Base-by-base conservation (phyloP, 2,888 invertebrate species). In the Ectobius pallidus region DNA sequence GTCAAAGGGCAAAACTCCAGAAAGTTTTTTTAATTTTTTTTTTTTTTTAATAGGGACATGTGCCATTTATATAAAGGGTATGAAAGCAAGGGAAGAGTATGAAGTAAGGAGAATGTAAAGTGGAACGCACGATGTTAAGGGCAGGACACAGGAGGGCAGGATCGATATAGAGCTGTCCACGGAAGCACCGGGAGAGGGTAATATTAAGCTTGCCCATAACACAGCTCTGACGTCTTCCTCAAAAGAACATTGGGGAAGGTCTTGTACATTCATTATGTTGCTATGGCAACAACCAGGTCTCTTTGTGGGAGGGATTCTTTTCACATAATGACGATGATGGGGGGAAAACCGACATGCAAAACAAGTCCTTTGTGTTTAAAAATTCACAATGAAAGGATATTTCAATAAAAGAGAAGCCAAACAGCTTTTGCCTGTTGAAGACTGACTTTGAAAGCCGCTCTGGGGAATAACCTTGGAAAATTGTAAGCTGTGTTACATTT, bases 181-280 rank as follows among this genome's bases (percentile, higher is more conserved):
- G 62, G 39, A 39, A 39, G 22, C 22, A 22, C 39, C 7, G 42
- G 42, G 58, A 42, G 42, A 20, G 42, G 25, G 34, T 39, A 63
- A 25, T 39, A 63, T 9, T 44, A 2, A 44, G 3, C 52, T 25
- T 3, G 52, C 52, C 52, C 52, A 52, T 52, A 52, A 25, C 52
- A 52, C 14, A 1, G 25, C 11, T 34, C 62, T 65, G 65, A 65
- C 44, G 65, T 44, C 65, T 65, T 65, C 44, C 46, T 46, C 44
- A 65, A 65, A 65, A 65, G 27, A 65, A 27, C 65, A 46, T 65
- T 65, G 65, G 65, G 65, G 46, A 65, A 65, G 65, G 65, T 65
- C 65, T 65, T 44, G 65, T 46, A 46, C 65, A 44, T 30, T 65
- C 65, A 46, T 65, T 65, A 65, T 22, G 44, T 65, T 30, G 65